Percentiles rank a stretch among this genome's conserved stretches.
Conservation (phyloP, 2,888 invertebrate genomes). For the Thumatha senex region DNA sequence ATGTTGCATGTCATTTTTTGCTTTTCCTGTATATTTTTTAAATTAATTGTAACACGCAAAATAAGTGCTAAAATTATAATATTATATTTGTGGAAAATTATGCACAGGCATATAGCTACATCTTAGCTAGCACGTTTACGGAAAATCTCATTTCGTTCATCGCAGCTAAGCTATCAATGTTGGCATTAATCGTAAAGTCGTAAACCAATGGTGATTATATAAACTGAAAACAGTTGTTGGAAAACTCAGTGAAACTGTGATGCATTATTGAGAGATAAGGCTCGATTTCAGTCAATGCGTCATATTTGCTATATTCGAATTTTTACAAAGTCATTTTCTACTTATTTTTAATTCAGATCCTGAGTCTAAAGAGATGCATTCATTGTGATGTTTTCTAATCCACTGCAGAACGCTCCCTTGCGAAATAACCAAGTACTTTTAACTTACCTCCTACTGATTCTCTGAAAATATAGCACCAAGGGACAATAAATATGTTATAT, state of each 20-base stretch:
- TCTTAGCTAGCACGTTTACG: slow-evolving; percentile 6
- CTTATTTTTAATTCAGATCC: slow-evolving; percentile 30
- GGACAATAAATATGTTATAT: slow-evolving; percentile 10
- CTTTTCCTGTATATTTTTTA: slow-evolving; percentile 27
- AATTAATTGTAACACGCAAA: slow-evolving; percentile 20
- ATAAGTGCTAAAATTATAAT: slow-evolving; percentile 9
- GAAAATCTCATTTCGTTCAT: slow-evolving; percentile 29
- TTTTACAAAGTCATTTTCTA: background rate
- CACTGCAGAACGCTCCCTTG: slow-evolving; percentile 2
- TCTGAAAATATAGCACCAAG: slow-evolving; percentile 32
- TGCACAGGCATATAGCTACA: slow-evolving; percentile 12
- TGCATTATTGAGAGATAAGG: background rate
- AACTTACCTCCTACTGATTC: background rate
- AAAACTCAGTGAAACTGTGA: background rate
- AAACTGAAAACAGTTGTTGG: slow-evolving; percentile 6
- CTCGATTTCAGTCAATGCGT: background rate
- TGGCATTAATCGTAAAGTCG: slow-evolving; percentile 3
- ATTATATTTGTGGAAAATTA: slow-evolving; percentile 11
- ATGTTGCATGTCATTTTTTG: slow-evolving; percentile 13
- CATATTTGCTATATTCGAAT: background rate
- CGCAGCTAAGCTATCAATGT: slow-evolving; percentile 5
- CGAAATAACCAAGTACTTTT: background rate
- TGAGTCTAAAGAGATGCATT: slow-evolving; percentile 18
- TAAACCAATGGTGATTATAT: slow-evolving; percentile 13
- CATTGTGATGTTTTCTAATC: slow-evolving; percentile 5